Conservation (phyloP, 2,113 vertebrate genomes). For the Lontra canadensis region DNA sequence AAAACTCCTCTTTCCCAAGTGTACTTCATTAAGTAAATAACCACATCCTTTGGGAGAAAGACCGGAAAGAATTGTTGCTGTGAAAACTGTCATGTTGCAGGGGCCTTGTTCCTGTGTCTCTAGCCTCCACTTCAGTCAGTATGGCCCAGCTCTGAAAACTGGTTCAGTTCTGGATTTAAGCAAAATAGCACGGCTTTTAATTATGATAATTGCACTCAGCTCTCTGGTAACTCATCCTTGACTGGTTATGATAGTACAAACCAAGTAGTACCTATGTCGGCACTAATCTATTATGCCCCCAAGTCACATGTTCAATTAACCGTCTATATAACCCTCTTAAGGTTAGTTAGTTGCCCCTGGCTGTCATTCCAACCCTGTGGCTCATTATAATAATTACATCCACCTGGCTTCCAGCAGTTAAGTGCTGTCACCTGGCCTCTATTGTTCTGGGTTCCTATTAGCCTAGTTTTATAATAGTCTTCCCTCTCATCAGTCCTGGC, state of each 20-base stretch:
- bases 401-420: constrained; percentile 34
- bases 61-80: neutral
- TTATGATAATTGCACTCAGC: neutral
- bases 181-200: neutral
- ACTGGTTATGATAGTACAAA: neutral
- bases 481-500: neutral
- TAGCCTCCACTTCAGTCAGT: neutral
- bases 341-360: neutral
- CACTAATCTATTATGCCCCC: neutral
- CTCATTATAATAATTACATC: constrained; percentile 43
- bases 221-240: neutral
- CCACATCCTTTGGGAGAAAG: neutral
- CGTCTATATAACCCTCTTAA: neutral
- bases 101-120: neutral
- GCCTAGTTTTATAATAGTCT: neutral
- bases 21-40: neutral
- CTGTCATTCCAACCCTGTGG: constrained; percentile 27
- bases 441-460: neutral
- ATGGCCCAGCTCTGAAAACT: neutral
- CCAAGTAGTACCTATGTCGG: neutral
- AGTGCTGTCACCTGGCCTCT: constrained; percentile 16
- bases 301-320: constrained; percentile 32
- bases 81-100: neutral
- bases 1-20: neutral
- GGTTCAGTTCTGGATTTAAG: neutral